Base-by-base conservation (phyloP, 2,797 vertebrate genomes). In the Mycteria americana region DNA sequence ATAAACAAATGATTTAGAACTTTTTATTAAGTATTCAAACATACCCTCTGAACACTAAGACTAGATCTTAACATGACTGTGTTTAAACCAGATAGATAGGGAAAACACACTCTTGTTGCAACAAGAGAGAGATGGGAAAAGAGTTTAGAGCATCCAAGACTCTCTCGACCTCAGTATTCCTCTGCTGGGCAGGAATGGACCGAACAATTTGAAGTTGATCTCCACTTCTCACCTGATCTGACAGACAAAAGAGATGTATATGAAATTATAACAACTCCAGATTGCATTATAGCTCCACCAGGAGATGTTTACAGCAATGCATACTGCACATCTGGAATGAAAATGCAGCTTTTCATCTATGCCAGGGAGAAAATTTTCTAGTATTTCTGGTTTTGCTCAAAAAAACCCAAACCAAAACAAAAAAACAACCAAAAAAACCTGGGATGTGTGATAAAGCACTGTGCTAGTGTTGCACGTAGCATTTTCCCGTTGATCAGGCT, bases 371-470 rank as follows among this genome's bases (percentile, higher is more conserved):
- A 93, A 67, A 48, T 11, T n/a, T 60, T 59, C 15, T 41, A 23
- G 5, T 53, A 48, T 53, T 70, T 65, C 2, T 33, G 24, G 11
- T 6, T 63, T 67, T 77, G 4, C 9, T 60, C 6, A 69, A 45
- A 51, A 76, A 50, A 12, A 23, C 23, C 5, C 9, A 27, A 67
- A 27, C 37, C 37, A 5, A 9, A 19, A 2, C 12, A 59, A 23
- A 23, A 67, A 51, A 60, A 8, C 2, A 93, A 75, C 6, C 13
- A n/a, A 78, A 67, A 82, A 62, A 69, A 59, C 5, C 28, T 59
- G 8, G 5, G 4, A n/a, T 0, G 1, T 39, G 3, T 33, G 7
- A 30, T 35, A 37, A 59, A 70, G 22, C 13, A 7, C 30, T 65
- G 54, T 94, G 43, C 70, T 95, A 59, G 81, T 83, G 5, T 50